Evolutionary conservation across 1,140 invertebrate species (phyloP).

Genomic region (Ectropis grisescens): DNA sequence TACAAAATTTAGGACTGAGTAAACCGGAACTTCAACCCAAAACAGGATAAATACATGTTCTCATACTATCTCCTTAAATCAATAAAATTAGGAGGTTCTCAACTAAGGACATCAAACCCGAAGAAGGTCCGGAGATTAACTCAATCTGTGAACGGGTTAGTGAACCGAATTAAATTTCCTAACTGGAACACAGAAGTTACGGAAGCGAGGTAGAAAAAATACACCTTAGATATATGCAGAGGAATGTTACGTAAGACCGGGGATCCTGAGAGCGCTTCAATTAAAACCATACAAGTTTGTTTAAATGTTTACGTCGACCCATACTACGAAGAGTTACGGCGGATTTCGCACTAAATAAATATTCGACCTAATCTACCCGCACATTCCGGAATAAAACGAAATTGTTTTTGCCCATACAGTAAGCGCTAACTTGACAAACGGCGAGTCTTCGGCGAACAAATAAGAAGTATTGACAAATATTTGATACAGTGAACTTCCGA

Average conservation of each 20-base stretch:
- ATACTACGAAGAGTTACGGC: slow-evolving; percentile 16
- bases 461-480: no score
- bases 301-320: slow-evolving; percentile 47
- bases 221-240: no score
- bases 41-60: no score
- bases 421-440: no score
- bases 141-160: slow-evolving; percentile 18
- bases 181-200: slow-evolving; percentile 29
- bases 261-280: slow-evolving; percentile 48
- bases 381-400: background rate
- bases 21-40: no score
- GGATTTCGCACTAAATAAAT: slow-evolving; percentile 15
- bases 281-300: slow-evolving; percentile 59
- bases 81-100: no score
- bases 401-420: background rate
- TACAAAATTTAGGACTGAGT: no score
- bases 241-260: no score
- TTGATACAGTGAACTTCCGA: no score
- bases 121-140: slow-evolving; percentile 9
- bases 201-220: no score
- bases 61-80: no score
- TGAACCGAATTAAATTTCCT: slow-evolving; percentile 28
- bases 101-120: background rate
- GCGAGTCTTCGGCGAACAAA: no score
- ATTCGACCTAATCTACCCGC: background rate